Evolutionary conservation across 2,113 vertebrate genomes (phyloP).

Genomic region (Channa maculata): DNA sequence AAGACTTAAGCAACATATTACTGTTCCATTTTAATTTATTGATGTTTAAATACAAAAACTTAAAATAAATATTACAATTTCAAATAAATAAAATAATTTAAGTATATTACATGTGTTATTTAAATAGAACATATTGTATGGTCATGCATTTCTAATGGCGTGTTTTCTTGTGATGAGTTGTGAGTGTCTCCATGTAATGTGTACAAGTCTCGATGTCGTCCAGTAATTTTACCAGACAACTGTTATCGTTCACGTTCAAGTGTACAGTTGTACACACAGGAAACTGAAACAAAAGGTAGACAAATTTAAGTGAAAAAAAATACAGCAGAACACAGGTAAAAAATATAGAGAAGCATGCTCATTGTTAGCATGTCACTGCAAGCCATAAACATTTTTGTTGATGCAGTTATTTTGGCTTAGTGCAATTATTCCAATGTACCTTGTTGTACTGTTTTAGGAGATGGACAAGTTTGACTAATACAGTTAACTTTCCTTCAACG

Average conservation of each 20-base stretch:
- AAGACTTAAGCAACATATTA: not conserved
- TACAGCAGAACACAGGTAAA: not conserved
- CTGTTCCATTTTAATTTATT: slow-evolving; percentile 59
- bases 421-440: too few relatives aligned
- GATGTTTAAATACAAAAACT: slow-evolving; percentile 12
- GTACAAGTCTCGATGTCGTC: fast-evolving
- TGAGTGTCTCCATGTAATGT: too few relatives aligned
- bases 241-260: fast-evolving
- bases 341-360: not conserved
- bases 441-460: fast-evolving
- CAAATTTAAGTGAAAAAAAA: not conserved
- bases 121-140: not conserved
- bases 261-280: fast-evolving
- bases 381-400: not conserved
- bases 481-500: fast-evolving
- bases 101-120: not conserved
- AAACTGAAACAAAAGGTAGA: not conserved
- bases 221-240: not conserved
- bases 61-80: slow-evolving; percentile 50
- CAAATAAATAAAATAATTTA: slow-evolving; percentile 49
- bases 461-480: fast-evolving
- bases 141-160: too few relatives aligned
- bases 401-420: too few relatives aligned
- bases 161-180: too few relatives aligned
- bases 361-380: not conserved